Evolutionary conservation across 1,140 invertebrate species (phyloP).

Genomic region (Anadara kagoshimensis): DNA sequence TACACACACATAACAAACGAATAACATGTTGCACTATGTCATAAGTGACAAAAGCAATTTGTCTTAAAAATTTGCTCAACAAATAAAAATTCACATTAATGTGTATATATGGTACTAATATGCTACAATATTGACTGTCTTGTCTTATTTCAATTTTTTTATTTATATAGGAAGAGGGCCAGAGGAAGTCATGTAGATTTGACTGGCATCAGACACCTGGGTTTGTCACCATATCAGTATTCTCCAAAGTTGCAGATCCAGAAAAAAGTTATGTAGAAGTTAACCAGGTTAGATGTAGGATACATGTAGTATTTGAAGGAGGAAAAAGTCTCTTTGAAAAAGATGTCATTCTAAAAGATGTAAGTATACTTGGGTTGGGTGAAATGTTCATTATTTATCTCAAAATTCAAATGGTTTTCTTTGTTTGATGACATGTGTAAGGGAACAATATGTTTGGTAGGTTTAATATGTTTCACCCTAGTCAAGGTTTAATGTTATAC

Average conservation of each 20-base stretch:
- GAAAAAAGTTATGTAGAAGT: slow-evolving; percentile 83
- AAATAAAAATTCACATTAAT: too few relatives aligned
- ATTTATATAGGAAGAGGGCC: slow-evolving; percentile 72
- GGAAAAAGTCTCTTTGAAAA: slow-evolving; percentile 82
- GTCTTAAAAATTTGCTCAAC: too few relatives aligned
- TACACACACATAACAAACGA: too few relatives aligned
- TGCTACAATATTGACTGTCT: neutral
- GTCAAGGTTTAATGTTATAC: too few relatives aligned
- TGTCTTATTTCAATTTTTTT: slow-evolving; percentile 19
- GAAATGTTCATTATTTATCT: too few relatives aligned
- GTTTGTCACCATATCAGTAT: slow-evolving; percentile 90
- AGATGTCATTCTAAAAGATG: slow-evolving; percentile 89
- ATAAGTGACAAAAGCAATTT: too few relatives aligned
- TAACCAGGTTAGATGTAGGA: slow-evolving; percentile 88
- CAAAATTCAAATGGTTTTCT: too few relatives aligned
- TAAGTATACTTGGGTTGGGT: slow-evolving; percentile 77
- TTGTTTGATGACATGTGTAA: too few relatives aligned
- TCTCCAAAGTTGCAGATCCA: slow-evolving; percentile 92
- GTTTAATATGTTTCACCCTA: too few relatives aligned
- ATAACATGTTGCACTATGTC: too few relatives aligned
- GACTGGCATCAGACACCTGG: slow-evolving; percentile 81
- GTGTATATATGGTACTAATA: too few relatives aligned
- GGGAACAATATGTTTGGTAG: too few relatives aligned
- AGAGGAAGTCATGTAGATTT: slow-evolving; percentile 85
- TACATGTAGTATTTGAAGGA: slow-evolving; percentile 87